Evolutionary conservation across 2,888 invertebrate species (phyloP), one percentile per base, ranked within the genome.

Genomic region (Poecilus cupreus): DNA sequence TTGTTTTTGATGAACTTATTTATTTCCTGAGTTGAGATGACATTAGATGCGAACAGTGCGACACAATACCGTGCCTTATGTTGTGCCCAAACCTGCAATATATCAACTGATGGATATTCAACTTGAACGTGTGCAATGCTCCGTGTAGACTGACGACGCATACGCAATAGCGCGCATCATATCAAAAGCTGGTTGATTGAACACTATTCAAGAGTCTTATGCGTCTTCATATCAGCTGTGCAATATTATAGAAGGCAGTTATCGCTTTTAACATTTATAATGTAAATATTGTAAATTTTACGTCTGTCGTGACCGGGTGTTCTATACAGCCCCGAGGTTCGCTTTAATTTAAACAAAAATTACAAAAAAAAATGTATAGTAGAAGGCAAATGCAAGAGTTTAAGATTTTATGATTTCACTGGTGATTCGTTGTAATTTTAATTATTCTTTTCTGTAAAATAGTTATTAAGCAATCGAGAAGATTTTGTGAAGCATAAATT

Each of bases 151-250:
- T 74, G 74, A 74, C 49, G 74, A 74, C 74, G 74, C 74, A 43
- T 20, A 24, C 49, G 74, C 49, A 49, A 32, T 32, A 32, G 22
- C 46, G 74, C 74, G 74, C 74, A 49, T 74, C 75, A 75, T 54
- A 75, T 60, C 60, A 64, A 64, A 43, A 43, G 60, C 22, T 54
- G 37, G 22, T 24, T 77, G 75, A 75, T 32, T 75, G 26, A 43
- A 75, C 75, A 75, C 46, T 75, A 37, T 68, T 37, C 68, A 39
- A 22, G 37, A 57, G 13, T 77, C 57, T 64, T 54, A 72, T 80
- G 72, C 80, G 80, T 80, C 78, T 78, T 72, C 80, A 80, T 80
- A 80, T 80, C 80, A 80, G 72, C 80, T 80, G 80, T 80, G 80
- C 80, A 80, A 80, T 80, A 32, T 18, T 46, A 74, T 74, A 39